These are phyloP conservation scores for Phallusia fumigata DNA, from an alignment of 23 tunicate species.

Conservation along the genomic window DNA sequence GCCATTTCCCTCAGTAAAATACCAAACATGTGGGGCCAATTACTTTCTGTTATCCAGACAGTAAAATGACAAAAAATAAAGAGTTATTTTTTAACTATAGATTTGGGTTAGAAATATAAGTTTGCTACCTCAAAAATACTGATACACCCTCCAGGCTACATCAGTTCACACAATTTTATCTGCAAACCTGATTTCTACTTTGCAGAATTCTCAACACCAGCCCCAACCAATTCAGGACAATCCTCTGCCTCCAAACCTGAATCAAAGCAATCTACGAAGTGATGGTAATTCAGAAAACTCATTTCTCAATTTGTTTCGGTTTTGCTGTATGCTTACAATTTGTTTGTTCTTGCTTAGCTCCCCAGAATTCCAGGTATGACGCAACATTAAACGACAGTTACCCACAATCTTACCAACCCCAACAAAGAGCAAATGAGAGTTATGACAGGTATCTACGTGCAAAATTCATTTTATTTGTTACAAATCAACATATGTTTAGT, in stretches of 20 bases:
- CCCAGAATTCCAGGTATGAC: background rate
- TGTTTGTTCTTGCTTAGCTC: background rate
- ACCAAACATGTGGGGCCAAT: no score
- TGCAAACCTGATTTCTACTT: no score
- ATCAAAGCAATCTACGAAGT: background rate
- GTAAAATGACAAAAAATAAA: no score
- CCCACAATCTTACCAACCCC: background rate
- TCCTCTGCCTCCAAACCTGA: background rate
- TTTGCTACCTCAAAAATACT: no score
- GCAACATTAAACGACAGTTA: background rate
- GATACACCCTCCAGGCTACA: no score
- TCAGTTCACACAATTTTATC: no score
- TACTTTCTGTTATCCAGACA: no score
- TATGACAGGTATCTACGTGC: background rate
- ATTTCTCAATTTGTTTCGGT: background rate
- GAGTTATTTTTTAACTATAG: no score
- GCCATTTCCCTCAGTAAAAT: no score
- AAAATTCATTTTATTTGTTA: no score
- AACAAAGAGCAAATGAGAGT: slow-evolving; percentile 2
- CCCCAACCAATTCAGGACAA: background rate
- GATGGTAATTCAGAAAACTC: background rate
- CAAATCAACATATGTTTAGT: no score
- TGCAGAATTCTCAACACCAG: background rate
- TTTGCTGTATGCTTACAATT: slow-evolving; percentile 5
- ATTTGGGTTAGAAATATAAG: no score